These are phyloP conservation scores for Lepidurus couesii DNA, from an alignment of 1,140 invertebrate genomes.

Conservation along the genomic window DNA sequence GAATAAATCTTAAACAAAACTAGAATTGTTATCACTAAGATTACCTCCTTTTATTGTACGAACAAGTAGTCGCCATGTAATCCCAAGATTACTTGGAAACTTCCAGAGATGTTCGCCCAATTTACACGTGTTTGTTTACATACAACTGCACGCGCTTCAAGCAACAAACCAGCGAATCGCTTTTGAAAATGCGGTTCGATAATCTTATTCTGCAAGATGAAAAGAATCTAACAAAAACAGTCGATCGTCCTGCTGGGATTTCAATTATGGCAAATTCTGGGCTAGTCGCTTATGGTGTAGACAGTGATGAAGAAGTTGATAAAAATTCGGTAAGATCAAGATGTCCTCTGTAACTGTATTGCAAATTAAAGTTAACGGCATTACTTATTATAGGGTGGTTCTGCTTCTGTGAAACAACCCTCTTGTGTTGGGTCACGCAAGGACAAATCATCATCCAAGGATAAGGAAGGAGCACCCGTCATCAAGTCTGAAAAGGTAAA, in stretches of 20 bases:
- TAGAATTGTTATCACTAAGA: background rate
- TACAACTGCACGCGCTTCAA: background rate
- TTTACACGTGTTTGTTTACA: conserved; percentile 19
- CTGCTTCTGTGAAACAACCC: background rate
- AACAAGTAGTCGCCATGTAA: too few relatives aligned
- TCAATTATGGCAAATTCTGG: background rate
- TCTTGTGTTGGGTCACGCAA: background rate
- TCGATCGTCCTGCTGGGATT: background rate
- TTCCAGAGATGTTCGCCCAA: background rate
- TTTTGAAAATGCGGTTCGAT: background rate
- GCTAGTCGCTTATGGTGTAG: conserved; percentile 4
- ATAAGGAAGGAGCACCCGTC: background rate
- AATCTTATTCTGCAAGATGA: background rate
- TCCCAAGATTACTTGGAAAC: background rate
- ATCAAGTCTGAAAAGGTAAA: background rate
- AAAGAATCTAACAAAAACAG: background rate
- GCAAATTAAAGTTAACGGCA: background rate
- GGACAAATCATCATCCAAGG: background rate
- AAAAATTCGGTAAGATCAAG: background rate
- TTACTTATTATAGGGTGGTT: background rate
- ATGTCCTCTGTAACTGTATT: background rate
- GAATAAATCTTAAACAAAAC: background rate
- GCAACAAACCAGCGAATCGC: background rate
- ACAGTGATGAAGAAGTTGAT: background rate
- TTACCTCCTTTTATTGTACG: too few relatives aligned